phyloP scores from a whole-genome alignment of 2,888 invertebrate species.

The Melieria picta region DNA sequence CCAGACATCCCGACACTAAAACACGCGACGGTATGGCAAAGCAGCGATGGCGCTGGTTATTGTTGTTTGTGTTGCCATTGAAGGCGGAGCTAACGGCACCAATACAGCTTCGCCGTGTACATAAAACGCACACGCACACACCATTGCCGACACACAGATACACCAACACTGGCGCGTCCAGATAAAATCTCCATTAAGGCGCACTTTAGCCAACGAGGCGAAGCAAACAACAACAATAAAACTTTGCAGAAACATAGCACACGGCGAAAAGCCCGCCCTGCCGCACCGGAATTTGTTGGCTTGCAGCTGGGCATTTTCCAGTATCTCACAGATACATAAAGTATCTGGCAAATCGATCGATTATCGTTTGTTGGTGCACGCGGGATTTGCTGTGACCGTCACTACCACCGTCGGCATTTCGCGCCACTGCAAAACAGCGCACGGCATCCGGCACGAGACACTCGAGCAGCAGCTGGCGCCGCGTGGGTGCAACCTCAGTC shows the following conservation, averaged over 20 bases:
- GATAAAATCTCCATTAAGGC: constrained; percentile 2
- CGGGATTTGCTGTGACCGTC: not conserved
- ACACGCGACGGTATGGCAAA: no score
- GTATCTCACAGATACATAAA: constrained; percentile 28
- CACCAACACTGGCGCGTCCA: constrained; percentile 17
- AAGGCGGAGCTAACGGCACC: no score
- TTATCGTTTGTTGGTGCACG: not conserved
- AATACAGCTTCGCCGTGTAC: no score
- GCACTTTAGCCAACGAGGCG: no score
- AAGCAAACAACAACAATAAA: no score
- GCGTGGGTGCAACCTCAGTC: constrained; percentile 19
- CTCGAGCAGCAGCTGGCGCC: not conserved
- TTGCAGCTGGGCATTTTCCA: constrained; percentile 5
- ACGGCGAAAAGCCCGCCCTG: constrained; percentile 12
- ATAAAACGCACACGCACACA: no score
- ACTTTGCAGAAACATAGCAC: no score
- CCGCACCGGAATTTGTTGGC: not conserved
- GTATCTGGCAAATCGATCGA: constrained; percentile 16
- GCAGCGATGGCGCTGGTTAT: no score
- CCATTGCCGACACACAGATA: not conserved
- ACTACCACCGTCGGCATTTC: not conserved
- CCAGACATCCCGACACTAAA: no score
- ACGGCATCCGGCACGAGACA: not conserved
- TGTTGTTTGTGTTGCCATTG: no score
- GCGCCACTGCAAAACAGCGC: not conserved